Evolutionary conservation across 1,140 invertebrate species (phyloP), one percentile per base, ranked within the genome.

Genomic region (Tribolium castaneum): DNA sequence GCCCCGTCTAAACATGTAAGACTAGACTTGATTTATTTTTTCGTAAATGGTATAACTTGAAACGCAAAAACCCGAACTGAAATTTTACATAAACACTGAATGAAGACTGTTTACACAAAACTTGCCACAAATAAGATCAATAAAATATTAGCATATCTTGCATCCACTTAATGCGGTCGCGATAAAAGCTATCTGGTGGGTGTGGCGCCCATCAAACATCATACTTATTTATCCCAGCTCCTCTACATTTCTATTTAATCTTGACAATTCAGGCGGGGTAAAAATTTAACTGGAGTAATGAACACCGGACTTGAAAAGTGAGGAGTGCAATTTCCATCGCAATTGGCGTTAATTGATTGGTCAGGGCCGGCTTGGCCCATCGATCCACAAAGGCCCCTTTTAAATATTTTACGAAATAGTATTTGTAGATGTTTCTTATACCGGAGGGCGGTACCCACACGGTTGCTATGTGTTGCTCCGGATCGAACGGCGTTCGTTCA

Each of bases 401-500:
- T 66, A 66, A 66, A 73, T 73, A 73, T 73, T 73, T 73, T 73
- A 73, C 54, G 50, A 73, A 73, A 73, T 66, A 66, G 59, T 73
- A 73, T 73, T 73, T 52, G 71, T 73, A 73, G 39, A 54, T 19
- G 71, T 73, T 73, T 73, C 71, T 73, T 73, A 35, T 73, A 16
- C 52, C 52, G 71, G 74, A 76, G 74, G 74, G 74, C 74, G 74
- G 74, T 62, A 76, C 74, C 74, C 74, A 35, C 74, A 59, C 73
- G 74, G 74, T 76, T 76, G 74, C 74, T 76, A 76, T 76, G 74
- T 76, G 74, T 76, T 76, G 74, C 52, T 76, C 39, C 39, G 74
- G 74, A 76, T 76, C 74, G 74, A 76, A 76, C 74, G 16, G 19
- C 54, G 74, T 62, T 76, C 74, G 74, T 76, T 76, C 35, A 62